Conservation (phyloP, 1,140 invertebrate genomes). For the Trichomalopsis sarcophagae region DNA sequence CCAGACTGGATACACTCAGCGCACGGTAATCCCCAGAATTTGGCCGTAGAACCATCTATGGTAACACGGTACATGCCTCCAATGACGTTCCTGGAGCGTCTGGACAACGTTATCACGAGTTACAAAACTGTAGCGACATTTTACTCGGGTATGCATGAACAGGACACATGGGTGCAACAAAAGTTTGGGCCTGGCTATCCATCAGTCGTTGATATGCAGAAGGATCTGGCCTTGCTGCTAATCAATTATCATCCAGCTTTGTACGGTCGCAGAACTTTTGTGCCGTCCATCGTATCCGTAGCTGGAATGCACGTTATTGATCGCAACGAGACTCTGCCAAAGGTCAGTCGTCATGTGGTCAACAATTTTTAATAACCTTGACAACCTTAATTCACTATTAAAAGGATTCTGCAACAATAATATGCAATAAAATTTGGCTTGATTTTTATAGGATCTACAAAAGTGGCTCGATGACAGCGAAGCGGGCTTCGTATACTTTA, state of each 20-base stretch:
- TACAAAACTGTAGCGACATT: slow-evolving; percentile 36
- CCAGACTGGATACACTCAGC: slow-evolving; percentile 77
- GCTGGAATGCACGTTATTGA: slow-evolving; percentile 6
- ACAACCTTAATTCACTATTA: too few relatives aligned
- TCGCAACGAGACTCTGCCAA: slow-evolving; percentile 8
- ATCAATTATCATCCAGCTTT: background rate
- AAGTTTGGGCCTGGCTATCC: background rate
- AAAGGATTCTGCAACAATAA: too few relatives aligned
- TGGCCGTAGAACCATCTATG: slow-evolving; percentile 73
- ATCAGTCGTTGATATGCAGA: background rate
- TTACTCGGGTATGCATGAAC: slow-evolving; percentile 41
- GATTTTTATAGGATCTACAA: slow-evolving; percentile 77
- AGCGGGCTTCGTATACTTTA: slow-evolving; percentile 83
- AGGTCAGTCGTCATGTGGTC: slow-evolving; percentile 50
- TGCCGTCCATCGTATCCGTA: background rate
- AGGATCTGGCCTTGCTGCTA: background rate
- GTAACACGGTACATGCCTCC: slow-evolving; percentile 66
- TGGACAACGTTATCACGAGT: slow-evolving; percentile 56
- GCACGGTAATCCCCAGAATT: slow-evolving; percentile 76
- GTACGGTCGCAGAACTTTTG: background rate
- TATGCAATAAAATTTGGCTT: too few relatives aligned
- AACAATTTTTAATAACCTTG: too few relatives aligned
- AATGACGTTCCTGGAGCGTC: slow-evolving; percentile 80
- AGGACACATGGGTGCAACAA: background rate
- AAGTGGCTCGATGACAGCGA: slow-evolving; percentile 80